Conservation (phyloP, 1,140 invertebrate species). For the Calliopsis andreniformis region DNA sequence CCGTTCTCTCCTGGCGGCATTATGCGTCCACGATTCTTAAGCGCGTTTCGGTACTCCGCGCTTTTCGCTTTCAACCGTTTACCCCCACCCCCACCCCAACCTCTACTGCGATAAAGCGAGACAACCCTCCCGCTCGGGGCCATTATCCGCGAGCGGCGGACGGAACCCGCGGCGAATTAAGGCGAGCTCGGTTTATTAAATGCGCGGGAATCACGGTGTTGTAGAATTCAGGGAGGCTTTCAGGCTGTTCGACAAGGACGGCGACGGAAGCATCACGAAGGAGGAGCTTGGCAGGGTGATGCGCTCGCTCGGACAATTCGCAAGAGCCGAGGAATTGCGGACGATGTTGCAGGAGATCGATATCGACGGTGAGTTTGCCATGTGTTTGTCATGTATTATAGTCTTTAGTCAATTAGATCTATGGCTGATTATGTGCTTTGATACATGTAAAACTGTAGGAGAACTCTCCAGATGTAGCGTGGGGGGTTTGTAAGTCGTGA, state of each 20-base stretch:
- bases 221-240: slow-evolving; percentile 93
- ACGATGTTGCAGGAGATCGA: slow-evolving; percentile 96
- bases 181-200: neutral
- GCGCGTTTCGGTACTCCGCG: neutral
- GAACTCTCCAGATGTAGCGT: no score
- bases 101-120: no score
- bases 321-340: slow-evolving; percentile 90
- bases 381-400: no score
- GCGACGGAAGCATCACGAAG: slow-evolving; percentile 93
- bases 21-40: neutral
- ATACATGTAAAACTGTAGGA: no score
- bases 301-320: slow-evolving; percentile 92
- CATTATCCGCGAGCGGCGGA: neutral
- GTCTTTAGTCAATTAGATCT: no score
- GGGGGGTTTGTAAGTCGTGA: no score
- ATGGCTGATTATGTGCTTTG: no score
- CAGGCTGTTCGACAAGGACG: slow-evolving; percentile 94
- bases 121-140: no score
- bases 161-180: neutral
- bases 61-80: neutral
- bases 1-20: no score
- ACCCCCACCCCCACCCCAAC: no score
- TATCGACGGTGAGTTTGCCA: slow-evolving; percentile 87
- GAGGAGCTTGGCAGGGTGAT: slow-evolving; percentile 92
- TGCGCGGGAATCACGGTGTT: neutral